Evolutionary conservation across 2,113 vertebrate species (phyloP).

Genomic region (Notarius lentiginosus): DNA sequence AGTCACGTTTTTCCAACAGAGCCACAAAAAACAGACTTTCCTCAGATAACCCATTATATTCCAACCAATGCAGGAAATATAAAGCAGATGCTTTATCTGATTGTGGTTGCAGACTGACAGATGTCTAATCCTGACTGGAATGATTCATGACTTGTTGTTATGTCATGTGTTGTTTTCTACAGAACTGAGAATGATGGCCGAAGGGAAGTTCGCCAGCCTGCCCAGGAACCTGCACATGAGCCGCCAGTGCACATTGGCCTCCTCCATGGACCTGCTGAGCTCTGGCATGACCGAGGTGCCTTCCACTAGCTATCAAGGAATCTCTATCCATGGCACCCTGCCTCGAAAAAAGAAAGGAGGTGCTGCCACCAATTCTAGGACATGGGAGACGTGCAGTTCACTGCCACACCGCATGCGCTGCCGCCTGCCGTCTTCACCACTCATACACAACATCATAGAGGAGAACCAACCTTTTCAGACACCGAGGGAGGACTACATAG

Average conservation of each 20-base stretch:
- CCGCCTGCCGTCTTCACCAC: conserved; percentile 63
- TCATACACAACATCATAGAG: conserved; percentile 74
- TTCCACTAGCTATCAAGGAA: conserved; percentile 72
- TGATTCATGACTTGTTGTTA: background rate
- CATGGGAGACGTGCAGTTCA: conserved; percentile 64
- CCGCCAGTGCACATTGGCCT: conserved; percentile 76
- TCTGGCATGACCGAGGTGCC: conserved; percentile 62
- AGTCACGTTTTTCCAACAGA: conserved; percentile 33
- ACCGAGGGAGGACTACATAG: conserved; percentile 56
- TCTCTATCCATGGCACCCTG: conserved; percentile 93
- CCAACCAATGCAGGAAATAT: background rate
- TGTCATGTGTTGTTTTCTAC: conserved; percentile 25
- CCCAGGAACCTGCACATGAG: conserved; percentile 78
- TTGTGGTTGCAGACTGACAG: background rate
- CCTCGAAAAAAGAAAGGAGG: conserved; percentile 87
- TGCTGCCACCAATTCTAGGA: conserved; percentile 54
- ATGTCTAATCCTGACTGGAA: background rate
- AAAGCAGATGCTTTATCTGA: background rate
- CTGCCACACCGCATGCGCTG: conserved; percentile 64
- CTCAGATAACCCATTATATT: conserved; percentile 13
- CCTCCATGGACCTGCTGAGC: conserved; percentile 93
- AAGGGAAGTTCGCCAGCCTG: conserved; percentile 90
- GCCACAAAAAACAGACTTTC: background rate
- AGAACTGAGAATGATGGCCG: conserved; percentile 90
- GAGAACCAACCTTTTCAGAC: conserved; percentile 71